Base-by-base conservation (phyloP, 2,888 invertebrate species). In the Microplitis manilae region DNA sequence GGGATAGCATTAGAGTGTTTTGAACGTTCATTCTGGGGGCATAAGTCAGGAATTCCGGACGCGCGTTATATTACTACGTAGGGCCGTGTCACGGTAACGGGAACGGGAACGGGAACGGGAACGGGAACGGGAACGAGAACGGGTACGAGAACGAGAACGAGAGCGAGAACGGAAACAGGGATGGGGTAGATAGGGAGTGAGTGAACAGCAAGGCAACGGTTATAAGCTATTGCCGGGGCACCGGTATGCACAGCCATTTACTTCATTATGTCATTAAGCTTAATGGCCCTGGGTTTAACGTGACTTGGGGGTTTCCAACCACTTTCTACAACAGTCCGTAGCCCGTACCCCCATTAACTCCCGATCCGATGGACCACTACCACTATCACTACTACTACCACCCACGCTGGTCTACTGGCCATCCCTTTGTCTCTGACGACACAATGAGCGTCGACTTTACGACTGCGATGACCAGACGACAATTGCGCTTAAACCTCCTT, bases 221-320 rank as follows among this genome's bases (percentile, higher is more conserved):
- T 89, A 88, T 89, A 89, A 89, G 89, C 89, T 87, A 88, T 87
- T 88, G 88, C 86, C 85, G 84, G 85, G 87, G 86, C 85, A 85
- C 85, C 87, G 76, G 87, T 86, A 87, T 89, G 89, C 87, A 86
- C 88, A 88, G 89, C 89, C 89, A 89, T 89, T 90, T 90, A 90
- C 90, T 90, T 90, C 90, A 90, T 90, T 90, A 90, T 90, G 90
- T 90, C 90, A 90, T 90, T 90, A 90, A 90, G 90, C 89, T 90
- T 90, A 90, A 90, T 90, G 90, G 90, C 86, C 86, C 88, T 86
- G 86, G 86, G 86, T 87, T 88, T 88, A 88, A 89, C 88, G 85
- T 88, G 86, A 80, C 79, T 81, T 68, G 65, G 76, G 73, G 68
- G 69, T 75, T 80, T 68, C 79, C 77, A 64, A 73, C 76, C 79